Evolutionary conservation across 1,140 invertebrate genomes (phyloP), one percentile per base, ranked within the genome.

Genomic region (Zophobas atratus): DNA sequence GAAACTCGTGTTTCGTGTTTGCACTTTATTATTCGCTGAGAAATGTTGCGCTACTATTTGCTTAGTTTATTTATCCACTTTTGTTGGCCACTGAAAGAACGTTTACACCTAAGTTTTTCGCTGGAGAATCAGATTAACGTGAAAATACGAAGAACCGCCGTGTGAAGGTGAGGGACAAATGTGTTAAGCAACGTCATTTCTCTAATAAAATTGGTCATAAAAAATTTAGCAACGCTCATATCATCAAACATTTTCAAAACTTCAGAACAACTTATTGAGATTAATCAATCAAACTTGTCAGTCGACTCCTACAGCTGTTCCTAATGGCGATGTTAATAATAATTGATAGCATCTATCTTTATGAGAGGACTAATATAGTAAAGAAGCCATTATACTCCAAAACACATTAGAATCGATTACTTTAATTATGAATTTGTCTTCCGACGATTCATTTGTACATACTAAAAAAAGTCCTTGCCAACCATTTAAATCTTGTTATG

Each of bases 211-310:
- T 46, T 46, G 3, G 3, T 4, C 43, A 46, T 46, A 4, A 4
- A 4, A 46, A 3, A 46, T 46, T 46, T 46, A 46, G 43, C 8
- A 46, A 46, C 8, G 43, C 20, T 20, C 20, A 20, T 46, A 8
- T 46, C 43, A 46, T 46, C 43, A 8, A 46, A 8, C 43, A 46
- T 8, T 46, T 46, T 46, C 43, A 46, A 20, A 20, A 20, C 20
- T 20, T 20, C 43, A 46, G 8, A 46, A 46, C 43, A 4, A 60
- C 56, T 60, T 60, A 38, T 60, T 36, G 8, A 60, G 56, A 60
- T 39, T 35, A 60, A 38, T 38, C 56, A 35, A 60, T 60, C 56
- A 60, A 60, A 60, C 56, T 38, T 60, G 56, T 60, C 56, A 38
- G 56, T 35, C 33, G 38, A 6, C 56, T 36, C 56, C 38, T 60